Evolutionary conservation across 2,888 invertebrate genomes (phyloP).

Genomic region (Polydrusus cervinus): DNA sequence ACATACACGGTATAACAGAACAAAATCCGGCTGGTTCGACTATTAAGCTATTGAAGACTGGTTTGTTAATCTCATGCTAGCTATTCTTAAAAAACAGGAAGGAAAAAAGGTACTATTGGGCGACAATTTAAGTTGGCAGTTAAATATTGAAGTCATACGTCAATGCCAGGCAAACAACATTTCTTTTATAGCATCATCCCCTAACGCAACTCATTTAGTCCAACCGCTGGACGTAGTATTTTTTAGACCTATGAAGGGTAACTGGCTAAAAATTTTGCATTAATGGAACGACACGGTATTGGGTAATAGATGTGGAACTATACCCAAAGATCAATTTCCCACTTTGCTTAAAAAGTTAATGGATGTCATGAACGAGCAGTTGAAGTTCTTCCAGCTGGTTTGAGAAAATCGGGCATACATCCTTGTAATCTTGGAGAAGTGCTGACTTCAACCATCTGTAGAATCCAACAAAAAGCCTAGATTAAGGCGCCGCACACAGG

Average conservation of each 20-base stretch:
- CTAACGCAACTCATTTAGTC: slow-evolving; percentile 43
- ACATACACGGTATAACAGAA: slow-evolving; percentile 48
- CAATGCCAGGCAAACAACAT: slow-evolving; percentile 52
- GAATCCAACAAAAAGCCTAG: too few species aligned
- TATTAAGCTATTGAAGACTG: slow-evolving; percentile 52
- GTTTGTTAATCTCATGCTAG: slow-evolving; percentile 55
- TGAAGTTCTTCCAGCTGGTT: slow-evolving; percentile 41
- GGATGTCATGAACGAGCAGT: slow-evolving; percentile 36
- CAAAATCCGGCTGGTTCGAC: slow-evolving; percentile 52
- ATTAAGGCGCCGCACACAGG: not conserved
- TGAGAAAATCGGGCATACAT: slow-evolving; percentile 43
- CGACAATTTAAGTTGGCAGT: slow-evolving; percentile 54
- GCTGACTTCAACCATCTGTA: too few species aligned
- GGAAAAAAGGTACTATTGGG: slow-evolving; percentile 55
- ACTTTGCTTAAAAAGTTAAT: slow-evolving; percentile 45
- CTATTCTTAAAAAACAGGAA: slow-evolving; percentile 54
- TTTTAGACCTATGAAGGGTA: slow-evolving; percentile 38
- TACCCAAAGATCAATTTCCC: slow-evolving; percentile 48
- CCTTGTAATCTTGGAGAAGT: slow-evolving; percentile 39
- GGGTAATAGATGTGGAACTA: slow-evolving; percentile 48
- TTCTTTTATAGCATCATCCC: slow-evolving; percentile 45
- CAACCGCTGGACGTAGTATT: slow-evolving; percentile 49
- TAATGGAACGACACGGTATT: slow-evolving; percentile 47
- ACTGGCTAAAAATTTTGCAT: slow-evolving; percentile 44
- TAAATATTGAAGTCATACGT: slow-evolving; percentile 52